Evolutionary conservation across 2,888 invertebrate species (phyloP).

Genomic region (Drosophila longiperda): DNA sequence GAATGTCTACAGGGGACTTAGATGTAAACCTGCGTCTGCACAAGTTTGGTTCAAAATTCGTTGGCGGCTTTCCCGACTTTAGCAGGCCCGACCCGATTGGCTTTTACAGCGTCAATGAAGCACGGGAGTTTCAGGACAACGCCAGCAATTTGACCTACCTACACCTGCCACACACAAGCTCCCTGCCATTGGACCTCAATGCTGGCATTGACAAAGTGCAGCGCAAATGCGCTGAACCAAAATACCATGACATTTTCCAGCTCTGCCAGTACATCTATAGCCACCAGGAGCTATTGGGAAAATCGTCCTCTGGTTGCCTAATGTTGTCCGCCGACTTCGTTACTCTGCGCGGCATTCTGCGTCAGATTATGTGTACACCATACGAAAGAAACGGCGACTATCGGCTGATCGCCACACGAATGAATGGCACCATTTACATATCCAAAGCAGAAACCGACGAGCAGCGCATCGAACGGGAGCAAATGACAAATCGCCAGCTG

Average conservation of each 20-base stretch:
- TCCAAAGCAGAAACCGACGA: slow-evolving; percentile 30
- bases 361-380: slow-evolving; percentile 60
- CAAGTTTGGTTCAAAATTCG: slow-evolving; percentile 12
- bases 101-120: slow-evolving; percentile 36
- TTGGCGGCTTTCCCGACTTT: slow-evolving; percentile 37
- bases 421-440: slow-evolving; percentile 62
- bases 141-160: slow-evolving; percentile 37
- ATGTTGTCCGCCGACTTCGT: slow-evolving; percentile 40
- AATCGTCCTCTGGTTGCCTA: slow-evolving; percentile 1
- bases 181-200: slow-evolving; percentile 56
- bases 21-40: slow-evolving; percentile 44
- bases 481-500: background rate
- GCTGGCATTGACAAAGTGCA: slow-evolving; percentile 51
- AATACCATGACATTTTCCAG: slow-evolving; percentile 14
- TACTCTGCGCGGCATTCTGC: slow-evolving; percentile 55
- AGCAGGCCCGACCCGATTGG: slow-evolving; percentile 52
- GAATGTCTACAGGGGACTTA: background rate
- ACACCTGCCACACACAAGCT: slow-evolving; percentile 18
- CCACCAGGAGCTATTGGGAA: slow-evolving; percentile 37
- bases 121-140: slow-evolving; percentile 41
- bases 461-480: slow-evolving; percentile 8
- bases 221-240: slow-evolving; percentile 13
- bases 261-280: slow-evolving; percentile 46
- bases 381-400: slow-evolving; percentile 38
- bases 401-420: slow-evolving; percentile 41